Conservation (phyloP, 1,140 invertebrate species). For the Trichonephila clavata region DNA sequence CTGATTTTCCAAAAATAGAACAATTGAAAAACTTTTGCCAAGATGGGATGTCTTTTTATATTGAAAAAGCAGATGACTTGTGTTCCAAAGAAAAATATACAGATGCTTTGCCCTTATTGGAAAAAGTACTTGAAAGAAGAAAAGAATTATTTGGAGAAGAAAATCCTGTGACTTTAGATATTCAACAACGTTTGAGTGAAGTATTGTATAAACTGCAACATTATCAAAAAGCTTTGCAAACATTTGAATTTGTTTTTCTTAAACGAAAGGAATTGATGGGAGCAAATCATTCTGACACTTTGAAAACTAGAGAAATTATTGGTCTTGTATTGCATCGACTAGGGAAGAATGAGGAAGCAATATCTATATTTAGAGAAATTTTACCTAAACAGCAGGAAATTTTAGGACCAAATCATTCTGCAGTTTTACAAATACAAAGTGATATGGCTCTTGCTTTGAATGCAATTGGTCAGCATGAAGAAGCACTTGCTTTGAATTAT, state of each 20-base stretch:
- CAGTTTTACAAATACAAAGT: slow-evolving; percentile 76
- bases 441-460: slow-evolving; percentile 78
- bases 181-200: slow-evolving; percentile 57
- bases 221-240: slow-evolving; percentile 77
- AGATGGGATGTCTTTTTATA: neutral
- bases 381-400: slow-evolving; percentile 76
- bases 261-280: slow-evolving; percentile 77
- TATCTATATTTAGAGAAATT: slow-evolving; percentile 78
- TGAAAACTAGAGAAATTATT: slow-evolving; percentile 77
- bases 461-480: slow-evolving; percentile 77
- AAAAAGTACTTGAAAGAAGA: slow-evolving; percentile 65
- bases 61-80: slow-evolving; percentile 33
- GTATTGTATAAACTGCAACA: slow-evolving; percentile 26
- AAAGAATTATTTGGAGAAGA: slow-evolving; percentile 70
- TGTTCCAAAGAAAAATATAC: slow-evolving; percentile 65
- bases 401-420: slow-evolving; percentile 78
- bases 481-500: slow-evolving; percentile 76
- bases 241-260: slow-evolving; percentile 74
- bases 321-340: slow-evolving; percentile 77
- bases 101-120: slow-evolving; percentile 54
- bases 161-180: slow-evolving; percentile 72
- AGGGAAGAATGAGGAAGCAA: slow-evolving; percentile 78
- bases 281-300: slow-evolving; percentile 77
- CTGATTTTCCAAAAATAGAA: slow-evolving; percentile 49
- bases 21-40: slow-evolving; percentile 25